Evolutionary conservation across 2,113 vertebrate genomes (phyloP).

Genomic region (Reinhardtius hippoglossoides): DNA sequence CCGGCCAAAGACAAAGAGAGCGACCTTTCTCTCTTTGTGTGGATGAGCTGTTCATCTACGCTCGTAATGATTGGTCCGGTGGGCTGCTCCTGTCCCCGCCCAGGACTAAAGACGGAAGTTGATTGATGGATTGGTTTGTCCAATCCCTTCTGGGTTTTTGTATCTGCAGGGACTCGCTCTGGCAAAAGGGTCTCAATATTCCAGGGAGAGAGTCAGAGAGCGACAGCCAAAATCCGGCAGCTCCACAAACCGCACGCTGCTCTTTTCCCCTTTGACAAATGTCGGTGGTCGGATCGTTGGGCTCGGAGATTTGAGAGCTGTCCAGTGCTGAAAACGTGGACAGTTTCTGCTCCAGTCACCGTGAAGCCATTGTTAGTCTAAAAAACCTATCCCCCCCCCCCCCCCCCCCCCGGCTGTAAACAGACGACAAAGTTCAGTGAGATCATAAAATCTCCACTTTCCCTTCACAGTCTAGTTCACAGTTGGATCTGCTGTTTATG

Average conservation of each 20-base stretch:
- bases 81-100: conserved; percentile 72
- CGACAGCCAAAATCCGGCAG: not conserved
- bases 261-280: conserved; percentile 30
- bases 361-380: conserved; percentile 43
- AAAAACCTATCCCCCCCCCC: conserved; percentile 15
- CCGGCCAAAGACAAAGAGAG: conserved; percentile 75
- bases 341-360: conserved; percentile 30
- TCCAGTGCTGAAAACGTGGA: conserved; percentile 75
- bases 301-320: conserved; percentile 65
- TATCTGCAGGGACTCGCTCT: conserved; percentile 10
- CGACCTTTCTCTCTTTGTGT: conserved; percentile 73
- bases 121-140: conserved; percentile 74
- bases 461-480: conserved; percentile 20
- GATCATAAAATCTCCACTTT: conserved; percentile 31
- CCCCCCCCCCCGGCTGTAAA: conserved; percentile 36
- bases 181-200: conserved; percentile 43
- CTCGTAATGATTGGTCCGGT: conserved; percentile 71
- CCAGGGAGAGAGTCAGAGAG: conserved; percentile 4
- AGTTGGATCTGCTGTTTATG: conserved; percentile 12
- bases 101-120: conserved; percentile 55
- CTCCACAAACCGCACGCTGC: conserved; percentile 26
- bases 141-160: conserved; percentile 68
- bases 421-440: conserved; percentile 43
- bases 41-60: conserved; percentile 69
- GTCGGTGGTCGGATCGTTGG: conserved; percentile 5